A percentile compares a stretch with the other conserved stretches of the same genome.
phyloP scores from a whole-genome alignment of 2,797 vertebrate genomes.

The Falco cherrug region DNA sequence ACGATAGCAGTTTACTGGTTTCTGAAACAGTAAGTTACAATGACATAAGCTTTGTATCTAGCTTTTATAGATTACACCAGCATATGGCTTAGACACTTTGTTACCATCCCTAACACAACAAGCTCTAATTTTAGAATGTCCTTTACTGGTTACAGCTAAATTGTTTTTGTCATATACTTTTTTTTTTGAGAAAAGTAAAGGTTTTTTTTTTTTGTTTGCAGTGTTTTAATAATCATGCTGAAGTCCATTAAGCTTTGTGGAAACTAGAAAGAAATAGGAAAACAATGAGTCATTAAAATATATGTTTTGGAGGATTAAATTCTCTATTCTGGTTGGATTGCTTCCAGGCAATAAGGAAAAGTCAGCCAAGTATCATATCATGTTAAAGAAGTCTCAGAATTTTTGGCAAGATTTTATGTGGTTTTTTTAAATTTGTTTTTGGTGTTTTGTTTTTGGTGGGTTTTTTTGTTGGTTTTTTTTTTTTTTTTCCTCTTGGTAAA shows the following conservation, averaged over 20 bases:
- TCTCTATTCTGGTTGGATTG: background rate
- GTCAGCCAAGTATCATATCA: background rate
- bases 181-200: background rate
- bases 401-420: background rate
- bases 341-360: background rate
- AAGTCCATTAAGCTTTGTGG: background rate
- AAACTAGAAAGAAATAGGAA: background rate
- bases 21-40: background rate
- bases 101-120: background rate
- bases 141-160: background rate
- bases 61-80: background rate
- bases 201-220: background rate
- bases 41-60: background rate
- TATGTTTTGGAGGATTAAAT: background rate
- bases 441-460: too few relatives aligned
- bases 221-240: background rate
- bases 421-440: too few relatives aligned
- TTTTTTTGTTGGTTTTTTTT: too few relatives aligned
- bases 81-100: slow-evolving; percentile 34
- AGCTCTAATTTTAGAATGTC: slow-evolving; percentile 38
- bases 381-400: background rate
- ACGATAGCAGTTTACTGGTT: background rate
- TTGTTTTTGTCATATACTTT: background rate
- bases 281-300: slow-evolving; percentile 49
- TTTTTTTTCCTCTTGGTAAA: background rate